Conservation (phyloP, 2,888 invertebrate species). For the Trachelus stipa region DNA sequence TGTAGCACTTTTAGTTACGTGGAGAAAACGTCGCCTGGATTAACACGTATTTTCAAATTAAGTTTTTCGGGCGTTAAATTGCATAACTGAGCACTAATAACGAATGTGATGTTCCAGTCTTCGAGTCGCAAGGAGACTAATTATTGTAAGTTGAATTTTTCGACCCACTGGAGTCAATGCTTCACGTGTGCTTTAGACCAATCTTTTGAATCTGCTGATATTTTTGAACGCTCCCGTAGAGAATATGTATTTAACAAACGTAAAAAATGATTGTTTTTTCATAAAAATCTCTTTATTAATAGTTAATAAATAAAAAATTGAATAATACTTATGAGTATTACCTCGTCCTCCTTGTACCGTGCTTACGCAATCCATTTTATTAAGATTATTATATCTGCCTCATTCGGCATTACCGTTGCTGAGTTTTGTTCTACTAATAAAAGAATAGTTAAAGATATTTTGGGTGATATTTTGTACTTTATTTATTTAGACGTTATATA, state of each 20-base stretch:
- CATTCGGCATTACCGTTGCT: no score
- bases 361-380: conserved; percentile 88
- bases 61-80: conserved; percentile 77
- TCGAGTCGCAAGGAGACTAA: conserved; percentile 75
- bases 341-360: conserved; percentile 81
- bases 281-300: background rate
- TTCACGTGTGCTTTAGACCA: conserved; percentile 81
- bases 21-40: conserved; percentile 92
- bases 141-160: conserved; percentile 77
- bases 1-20: conserved; percentile 91
- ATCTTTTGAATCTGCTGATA: conserved; percentile 73
- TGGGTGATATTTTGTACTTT: no score
- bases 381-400: conserved; percentile 54
- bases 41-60: conserved; percentile 78
- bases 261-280: background rate
- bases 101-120: conserved; percentile 79
- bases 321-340: conserved; percentile 45
- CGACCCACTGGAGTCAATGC: conserved; percentile 94
- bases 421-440: background rate
- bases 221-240: conserved; percentile 70
- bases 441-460: no score
- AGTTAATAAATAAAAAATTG: background rate
- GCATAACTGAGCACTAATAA: conserved; percentile 76
- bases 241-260: no score
- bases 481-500: no score